phyloP scores from a whole-genome alignment of 92 coral and sea anemone genomes.

The Parazoanthus darwini region DNA sequence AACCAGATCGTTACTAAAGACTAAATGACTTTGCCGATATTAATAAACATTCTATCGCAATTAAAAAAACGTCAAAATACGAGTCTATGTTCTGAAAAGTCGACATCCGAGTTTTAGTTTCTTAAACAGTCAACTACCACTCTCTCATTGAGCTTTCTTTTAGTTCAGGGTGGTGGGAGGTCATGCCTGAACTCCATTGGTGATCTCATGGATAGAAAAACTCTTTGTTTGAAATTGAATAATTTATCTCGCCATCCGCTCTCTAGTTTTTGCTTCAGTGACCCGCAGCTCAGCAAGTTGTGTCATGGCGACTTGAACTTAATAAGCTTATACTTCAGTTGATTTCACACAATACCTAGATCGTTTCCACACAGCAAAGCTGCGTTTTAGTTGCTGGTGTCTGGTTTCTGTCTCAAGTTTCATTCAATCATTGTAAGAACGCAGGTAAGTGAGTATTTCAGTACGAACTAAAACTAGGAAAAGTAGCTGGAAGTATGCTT shows the following conservation, averaged over 20 bases:
- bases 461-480: background rate
- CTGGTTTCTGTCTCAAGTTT: conserved; percentile 16
- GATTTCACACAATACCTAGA: background rate
- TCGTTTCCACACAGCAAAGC: conserved; percentile 3
- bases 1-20: no score
- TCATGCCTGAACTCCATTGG: background rate
- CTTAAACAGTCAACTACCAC: no score
- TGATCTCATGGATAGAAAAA: background rate
- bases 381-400: background rate
- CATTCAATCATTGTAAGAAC: background rate
- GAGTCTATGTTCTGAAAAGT: background rate
- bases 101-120: background rate
- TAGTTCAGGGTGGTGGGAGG: background rate
- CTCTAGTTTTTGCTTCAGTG: conserved; percentile 13
- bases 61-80: no score
- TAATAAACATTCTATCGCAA: no score
- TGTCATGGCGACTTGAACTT: conserved; percentile 15
- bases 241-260: conserved; percentile 20
- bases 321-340: background rate
- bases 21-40: no score
- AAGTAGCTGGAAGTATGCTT: background rate
- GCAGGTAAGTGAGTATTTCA: background rate
- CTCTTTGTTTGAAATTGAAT: conserved; percentile 12
- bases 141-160: background rate
- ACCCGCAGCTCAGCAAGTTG: conserved; percentile 10